Evolutionary conservation across 2,113 vertebrate species (phyloP), one percentile per base, ranked within the genome.

Genomic region (Ellobius talpinus): DNA sequence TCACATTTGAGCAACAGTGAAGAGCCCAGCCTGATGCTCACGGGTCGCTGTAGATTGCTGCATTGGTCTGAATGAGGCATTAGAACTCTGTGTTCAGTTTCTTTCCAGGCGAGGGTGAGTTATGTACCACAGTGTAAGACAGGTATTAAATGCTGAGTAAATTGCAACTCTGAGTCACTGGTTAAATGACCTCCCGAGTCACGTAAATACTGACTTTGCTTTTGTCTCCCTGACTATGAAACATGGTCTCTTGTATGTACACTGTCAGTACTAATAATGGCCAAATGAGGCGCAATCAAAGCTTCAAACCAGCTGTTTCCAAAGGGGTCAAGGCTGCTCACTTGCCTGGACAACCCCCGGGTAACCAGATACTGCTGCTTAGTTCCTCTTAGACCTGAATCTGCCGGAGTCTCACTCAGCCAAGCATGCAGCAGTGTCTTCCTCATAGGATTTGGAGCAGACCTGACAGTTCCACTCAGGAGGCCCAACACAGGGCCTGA

Each of bases 41-140:
- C 0, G 24, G 88, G 14, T 9, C 1, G 12, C 47, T 1, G 68
- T 5, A 2, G 14, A 8, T 33, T 1, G 2, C 0, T 0, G 26
- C 9, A 5, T 0, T 52, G 23, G 85, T 31, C 0, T 5, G 14
- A 42, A 0, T 0, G 1, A 24, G 6, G 24, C 23, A 13, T 16
- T 42, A 13, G n/a, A 61, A 33, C 33, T 8, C 68, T 10, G 24
- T 0, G 36, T 13, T 55, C 52, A 0, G 0, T 10, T n/a, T 81
- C 86, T 66, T n/a, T 1, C 50, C 31, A 23, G 72, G 52, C 0
- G 0, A 31, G 33, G n/a, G 58, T 12, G 7, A 36, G 47, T 17
- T 1, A 63, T 42, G n/a, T 29, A 7, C 81, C 3, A 2, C 17
- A n/a, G 24, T 8, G 13, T 8, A 29, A 29, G 81, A 10, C 58